Evolutionary conservation across 2,113 vertebrate species (phyloP), one percentile per base, ranked within the genome.

Genomic region (Hypomesus transpacificus): DNA sequence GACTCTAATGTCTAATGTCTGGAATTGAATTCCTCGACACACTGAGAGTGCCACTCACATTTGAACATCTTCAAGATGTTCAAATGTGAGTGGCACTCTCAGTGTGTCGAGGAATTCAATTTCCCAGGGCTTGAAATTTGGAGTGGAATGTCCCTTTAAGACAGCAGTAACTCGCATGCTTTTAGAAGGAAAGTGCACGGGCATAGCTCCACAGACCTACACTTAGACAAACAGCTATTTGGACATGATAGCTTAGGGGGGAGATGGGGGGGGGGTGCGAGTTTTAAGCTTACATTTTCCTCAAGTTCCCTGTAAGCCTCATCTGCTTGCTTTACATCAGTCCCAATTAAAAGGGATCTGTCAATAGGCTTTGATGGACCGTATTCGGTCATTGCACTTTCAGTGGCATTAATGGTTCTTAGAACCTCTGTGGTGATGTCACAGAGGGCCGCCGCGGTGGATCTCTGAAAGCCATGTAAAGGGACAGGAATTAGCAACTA

Each of bases 401-500:
- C 93, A 73, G 89, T 93, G 84, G 92, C 87, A 39, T 94, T 95
- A 89, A 95, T 89, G 83, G 93, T 93, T 91, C 92, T 93, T 88
- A 94, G 86, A 68, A 88, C 89, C 91, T 93, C 89, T 82, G 87
- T 91, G 46, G 93, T 94, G 91, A 95, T 94, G 90, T 94, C 91
- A 18, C 93, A 94, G 82, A 96, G 90, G 89, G 91, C 94, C 66
- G 90, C 90, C 4, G 92, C 92, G 0, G 88, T 90, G 0, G 90
- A 93, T 90, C 90, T 93, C 93, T 94, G 92, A 89, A 91, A 71
- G 71, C 87, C 91, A 89, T 14, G 86, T 78, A 89, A 88, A 77
- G 87, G 82, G 80, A 88, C 20, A 56, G 72, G 86, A 73, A 77
- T 92, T 89, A 92, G 80, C 86, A 73, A 46, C 39, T 46, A 46